phyloP scores from a whole-genome alignment of 2,888 invertebrate genomes.

The Parthenolecanium corni region DNA sequence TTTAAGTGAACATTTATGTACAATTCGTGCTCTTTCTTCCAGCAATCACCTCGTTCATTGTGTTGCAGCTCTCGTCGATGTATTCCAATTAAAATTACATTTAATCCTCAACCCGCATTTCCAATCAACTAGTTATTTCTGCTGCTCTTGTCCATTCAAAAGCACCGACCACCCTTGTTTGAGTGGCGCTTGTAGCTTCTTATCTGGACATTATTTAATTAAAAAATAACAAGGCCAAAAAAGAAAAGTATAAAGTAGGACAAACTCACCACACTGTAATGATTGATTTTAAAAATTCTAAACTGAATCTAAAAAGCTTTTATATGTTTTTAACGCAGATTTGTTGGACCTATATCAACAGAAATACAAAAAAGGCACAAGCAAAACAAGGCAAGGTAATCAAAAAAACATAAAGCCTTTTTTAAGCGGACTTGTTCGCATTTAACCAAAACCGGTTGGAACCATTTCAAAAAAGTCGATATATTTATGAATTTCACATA shows the following conservation, averaged over 20 bases:
- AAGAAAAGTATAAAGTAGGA: background rate
- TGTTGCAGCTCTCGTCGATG: too few relatives aligned
- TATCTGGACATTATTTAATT: constrained; percentile 21
- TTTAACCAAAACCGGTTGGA: constrained; percentile 14
- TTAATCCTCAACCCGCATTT: background rate
- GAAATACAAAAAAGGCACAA: background rate
- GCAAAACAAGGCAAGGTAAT: background rate
- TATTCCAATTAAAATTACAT: too few relatives aligned
- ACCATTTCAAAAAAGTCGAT: constrained; percentile 11
- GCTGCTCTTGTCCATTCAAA: background rate
- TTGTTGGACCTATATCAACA: background rate
- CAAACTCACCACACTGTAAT: background rate
- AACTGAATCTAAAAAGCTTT: constrained; percentile 24
- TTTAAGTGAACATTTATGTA: too few relatives aligned
- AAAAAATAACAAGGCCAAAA: constrained; percentile 18
- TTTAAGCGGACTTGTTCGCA: constrained; percentile 1
- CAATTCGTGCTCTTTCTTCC: too few relatives aligned
- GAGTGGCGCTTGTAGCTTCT: constrained; percentile 6
- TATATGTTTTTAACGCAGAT: constrained; percentile 13
- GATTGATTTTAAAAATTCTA: background rate
- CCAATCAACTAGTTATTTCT: background rate
- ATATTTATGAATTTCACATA: constrained; percentile 26
- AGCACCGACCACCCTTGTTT: background rate
- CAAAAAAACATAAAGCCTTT: background rate
- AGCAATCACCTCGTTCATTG: too few relatives aligned